Percentiles rank a stretch among this genome's conserved stretches.
phyloP scores from a whole-genome alignment of 2,113 vertebrate species.

The Albula goreensis region DNA sequence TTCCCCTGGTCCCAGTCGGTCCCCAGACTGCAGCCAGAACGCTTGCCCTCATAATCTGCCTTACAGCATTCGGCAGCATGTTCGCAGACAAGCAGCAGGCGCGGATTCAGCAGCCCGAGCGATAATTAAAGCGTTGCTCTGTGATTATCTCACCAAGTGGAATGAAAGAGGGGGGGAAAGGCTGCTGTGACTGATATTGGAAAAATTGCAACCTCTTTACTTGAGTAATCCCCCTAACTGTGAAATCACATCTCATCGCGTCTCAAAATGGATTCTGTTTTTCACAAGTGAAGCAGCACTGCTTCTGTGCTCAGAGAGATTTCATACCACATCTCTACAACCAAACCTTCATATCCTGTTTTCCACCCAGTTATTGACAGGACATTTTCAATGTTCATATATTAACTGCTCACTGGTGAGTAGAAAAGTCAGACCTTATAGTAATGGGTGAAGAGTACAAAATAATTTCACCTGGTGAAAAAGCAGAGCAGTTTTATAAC shows the following conservation, averaged over 20 bases:
- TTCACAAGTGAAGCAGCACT: not conserved
- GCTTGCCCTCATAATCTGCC: not conserved
- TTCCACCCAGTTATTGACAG: not conserved
- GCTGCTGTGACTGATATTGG: not conserved
- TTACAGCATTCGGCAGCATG: not conserved
- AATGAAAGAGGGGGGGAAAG: not conserved
- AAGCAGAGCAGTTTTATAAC: no score
- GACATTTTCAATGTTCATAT: no score
- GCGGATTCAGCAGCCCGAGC: not conserved
- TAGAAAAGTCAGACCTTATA: no score
- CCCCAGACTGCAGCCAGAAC: not conserved
- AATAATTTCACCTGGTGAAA: no score
- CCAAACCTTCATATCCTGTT: not conserved
- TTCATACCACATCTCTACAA: not conserved
- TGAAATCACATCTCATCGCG: not conserved
- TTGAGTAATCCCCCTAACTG: not conserved
- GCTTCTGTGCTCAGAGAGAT: not conserved
- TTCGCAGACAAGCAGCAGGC: not conserved
- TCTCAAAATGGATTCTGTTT: not conserved
- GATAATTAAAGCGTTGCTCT: conserved; percentile 15
- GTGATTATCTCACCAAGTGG: conserved; percentile 16
- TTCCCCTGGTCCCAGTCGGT: not conserved
- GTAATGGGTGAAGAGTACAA: no score
- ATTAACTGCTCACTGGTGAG: no score
- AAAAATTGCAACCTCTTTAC: not conserved